Evolutionary conservation across 2,113 vertebrate species (phyloP), one percentile per base, ranked within the genome.

Genomic region (Mirounga angustirostris): DNA sequence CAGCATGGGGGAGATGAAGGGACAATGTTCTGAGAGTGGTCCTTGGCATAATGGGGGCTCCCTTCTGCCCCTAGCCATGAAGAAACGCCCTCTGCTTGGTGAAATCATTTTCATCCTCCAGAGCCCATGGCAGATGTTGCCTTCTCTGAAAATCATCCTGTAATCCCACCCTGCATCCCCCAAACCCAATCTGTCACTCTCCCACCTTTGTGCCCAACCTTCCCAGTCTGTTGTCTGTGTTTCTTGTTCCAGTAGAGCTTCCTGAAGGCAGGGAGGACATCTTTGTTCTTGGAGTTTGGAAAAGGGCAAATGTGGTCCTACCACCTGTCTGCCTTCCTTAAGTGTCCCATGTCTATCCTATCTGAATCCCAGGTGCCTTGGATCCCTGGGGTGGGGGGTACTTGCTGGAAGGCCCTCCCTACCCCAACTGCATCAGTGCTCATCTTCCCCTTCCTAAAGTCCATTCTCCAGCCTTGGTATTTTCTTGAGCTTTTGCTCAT

Each of bases 11-110:
- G 43, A 59, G n/a, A 69, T 11, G 22, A 86, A 7, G 5, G 43
- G 56, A 7, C 1, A 0, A 0, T 24, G 14, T 65, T 73, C 79
- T 52, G 63, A 86, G 16, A 43, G 15, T 11, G 30, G 78, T 46
- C 13, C 50, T 18, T 14, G 58, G 46, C 36, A 30, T 4, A 33
- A 4, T 22, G 43, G 40, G 40, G 40, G 14, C 73, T 50, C 15
- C 8, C 18, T 6, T 89, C 79, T 10, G 21, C 8, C 19, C 43
- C 18, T 1, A 0, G 10, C 43, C 54, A 11, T 30, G 61, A 85
- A 63, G 65, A 59, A 40, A 43, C 2, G 43, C n/a, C 40, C 36
- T 73, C 50, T 59, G 56, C 50, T n/a, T 9, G 8, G 40, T 16
- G 69, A 43, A 59, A 28, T 22, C 9, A 36, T 79, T 63, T 26